phyloP scores from a whole-genome alignment of 1,140 invertebrate genomes.

The Aphis craccivora region DNA sequence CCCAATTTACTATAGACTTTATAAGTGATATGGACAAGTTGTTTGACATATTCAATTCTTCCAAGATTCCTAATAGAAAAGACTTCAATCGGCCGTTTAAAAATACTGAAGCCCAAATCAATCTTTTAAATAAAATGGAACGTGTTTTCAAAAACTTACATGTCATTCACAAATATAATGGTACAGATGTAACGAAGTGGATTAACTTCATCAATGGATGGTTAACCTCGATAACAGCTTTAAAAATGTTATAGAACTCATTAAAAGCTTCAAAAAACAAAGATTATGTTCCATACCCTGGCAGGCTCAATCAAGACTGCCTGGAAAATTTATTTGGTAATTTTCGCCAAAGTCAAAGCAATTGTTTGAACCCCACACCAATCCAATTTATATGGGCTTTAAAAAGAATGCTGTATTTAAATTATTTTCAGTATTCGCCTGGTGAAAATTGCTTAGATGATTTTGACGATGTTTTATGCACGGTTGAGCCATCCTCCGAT shows the following conservation, averaged over 20 bases:
- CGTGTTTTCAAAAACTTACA: neutral
- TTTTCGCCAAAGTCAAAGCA: too few species aligned
- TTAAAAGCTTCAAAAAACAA: neutral
- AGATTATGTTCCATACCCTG: neutral
- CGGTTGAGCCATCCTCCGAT: too few species aligned
- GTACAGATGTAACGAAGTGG: neutral
- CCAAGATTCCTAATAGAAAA: neutral
- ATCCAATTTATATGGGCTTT: too few species aligned
- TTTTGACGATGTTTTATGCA: too few species aligned
- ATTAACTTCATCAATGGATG: neutral
- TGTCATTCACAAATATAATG: neutral
- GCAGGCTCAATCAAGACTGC: too few species aligned
- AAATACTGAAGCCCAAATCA: neutral
- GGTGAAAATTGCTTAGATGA: too few species aligned
- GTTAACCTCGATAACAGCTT: neutral
- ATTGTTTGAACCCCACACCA: too few species aligned
- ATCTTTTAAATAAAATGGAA: neutral
- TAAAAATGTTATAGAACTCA: neutral
- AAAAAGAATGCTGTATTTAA: too few species aligned
- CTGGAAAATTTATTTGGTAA: too few species aligned
- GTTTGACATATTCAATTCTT: slow-evolving; percentile 16
- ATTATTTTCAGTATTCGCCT: too few species aligned
- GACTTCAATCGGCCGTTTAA: neutral
- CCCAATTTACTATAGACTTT: neutral
- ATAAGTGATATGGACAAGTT: neutral